Percentiles rank a stretch among this genome's conserved stretches.
Conservation (phyloP, 1,140 invertebrate genomes). For the Contarinia nasturtii region DNA sequence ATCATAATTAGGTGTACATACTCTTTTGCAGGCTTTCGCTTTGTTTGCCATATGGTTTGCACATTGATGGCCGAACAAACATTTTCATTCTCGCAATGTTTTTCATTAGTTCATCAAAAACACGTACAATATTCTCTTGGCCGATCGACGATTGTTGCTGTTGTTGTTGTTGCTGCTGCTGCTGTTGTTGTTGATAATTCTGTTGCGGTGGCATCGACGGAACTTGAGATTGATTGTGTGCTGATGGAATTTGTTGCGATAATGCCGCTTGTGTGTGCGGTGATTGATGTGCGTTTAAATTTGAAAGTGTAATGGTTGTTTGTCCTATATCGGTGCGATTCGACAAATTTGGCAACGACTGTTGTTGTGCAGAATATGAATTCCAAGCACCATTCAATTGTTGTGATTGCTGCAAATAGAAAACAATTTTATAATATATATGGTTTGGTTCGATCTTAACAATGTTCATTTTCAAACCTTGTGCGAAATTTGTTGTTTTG, state of each 20-base stretch:
- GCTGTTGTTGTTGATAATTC: slow-evolving; percentile 5
- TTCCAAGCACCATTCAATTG: no score
- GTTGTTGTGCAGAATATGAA: no score
- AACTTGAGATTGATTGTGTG: not conserved
- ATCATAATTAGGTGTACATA: no score
- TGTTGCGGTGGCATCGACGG: slow-evolving; percentile 1
- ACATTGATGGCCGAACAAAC: slow-evolving; percentile 67
- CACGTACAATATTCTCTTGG: slow-evolving; percentile 60
- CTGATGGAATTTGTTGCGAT: not conserved
- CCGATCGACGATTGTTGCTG: slow-evolving; percentile 26
- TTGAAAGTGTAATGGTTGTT: not conserved
- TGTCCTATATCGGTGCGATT: not conserved
- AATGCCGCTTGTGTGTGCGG: slow-evolving; percentile 7
- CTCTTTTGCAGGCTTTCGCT: slow-evolving; percentile 73
- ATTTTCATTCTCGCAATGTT: slow-evolving; percentile 71
- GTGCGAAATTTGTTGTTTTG: no score
- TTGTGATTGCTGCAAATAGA: not conserved
- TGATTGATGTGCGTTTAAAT: not conserved
- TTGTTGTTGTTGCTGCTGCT: slow-evolving; percentile 8
- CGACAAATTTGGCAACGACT: not conserved
- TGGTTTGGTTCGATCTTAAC: no score
- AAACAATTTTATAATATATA: no score
- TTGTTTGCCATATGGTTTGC: slow-evolving; percentile 74
- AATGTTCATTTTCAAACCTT: no score
- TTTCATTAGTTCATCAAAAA: slow-evolving; percentile 64